Evolutionary conservation across 2,113 vertebrate genomes (phyloP), one percentile per base, ranked within the genome.

Genomic region (Rhinolophus ferrumequinum): DNA sequence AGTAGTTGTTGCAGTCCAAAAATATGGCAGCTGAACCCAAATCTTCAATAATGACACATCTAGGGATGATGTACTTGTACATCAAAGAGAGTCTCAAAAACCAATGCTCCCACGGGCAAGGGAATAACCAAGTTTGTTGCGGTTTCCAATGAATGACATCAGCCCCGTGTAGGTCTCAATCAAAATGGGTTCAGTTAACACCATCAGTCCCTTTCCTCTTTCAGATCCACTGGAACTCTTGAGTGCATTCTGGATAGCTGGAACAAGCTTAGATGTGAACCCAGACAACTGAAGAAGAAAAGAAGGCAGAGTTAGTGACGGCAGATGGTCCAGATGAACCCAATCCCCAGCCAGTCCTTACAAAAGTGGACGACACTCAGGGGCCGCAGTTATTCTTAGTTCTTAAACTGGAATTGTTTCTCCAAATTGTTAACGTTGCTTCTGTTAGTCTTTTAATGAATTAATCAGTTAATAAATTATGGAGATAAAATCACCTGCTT

Each of bases 71-170:
- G 2, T 38, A 56, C 24, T 35, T 60, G 69, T 73, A 76, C 18
- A 28, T 22, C 30, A 35, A 75, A 83, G 50, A 35, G 3, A n/a
- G 11, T 94, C 56, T 97, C 96, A 99, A 98, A 99, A 99, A 35
- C 99, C 99, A 13, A 99, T 18, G 81, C 99, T 99, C 79, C 99
- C 99, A 81, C 98, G 98, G 33, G 99, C 99, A 92, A 99, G 95
- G 95, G 98, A 99, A 98, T 99, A 99, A 26, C 98, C 99, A 94
- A 99, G 98, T 83, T 98, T 99, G 98, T 99, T 99, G 94, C 99
- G 98, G 96, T 99, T 99, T 22, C 98, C 98, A 5, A 99, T 97
- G 91, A 98, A 98, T 38, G 98, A 98, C 99, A 99, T 98, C 47
- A 99, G 69, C 19, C 98, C 99, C 2, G 98, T 98, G n/a, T 98